These are phyloP conservation scores for Hypomecis atomaria DNA, from an alignment of 2,888 invertebrate species.

Conservation along the genomic window DNA sequence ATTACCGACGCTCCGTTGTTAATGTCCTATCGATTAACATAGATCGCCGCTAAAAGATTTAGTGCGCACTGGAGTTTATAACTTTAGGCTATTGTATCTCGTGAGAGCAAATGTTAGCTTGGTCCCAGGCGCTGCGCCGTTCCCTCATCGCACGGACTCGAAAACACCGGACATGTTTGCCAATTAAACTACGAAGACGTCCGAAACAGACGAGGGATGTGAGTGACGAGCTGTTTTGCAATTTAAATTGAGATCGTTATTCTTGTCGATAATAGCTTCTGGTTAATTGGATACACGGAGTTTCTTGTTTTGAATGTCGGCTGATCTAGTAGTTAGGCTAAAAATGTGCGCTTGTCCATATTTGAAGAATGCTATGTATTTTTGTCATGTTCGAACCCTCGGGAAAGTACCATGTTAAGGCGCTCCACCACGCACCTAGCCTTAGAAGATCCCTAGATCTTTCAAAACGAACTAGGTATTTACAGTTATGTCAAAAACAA, in stretches of 20 bases:
- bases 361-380: no score
- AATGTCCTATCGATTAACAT: constrained; percentile 80
- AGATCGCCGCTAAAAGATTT: constrained; percentile 75
- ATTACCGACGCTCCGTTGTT: constrained; percentile 74
- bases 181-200: constrained; percentile 58
- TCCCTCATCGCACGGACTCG: constrained; percentile 24
- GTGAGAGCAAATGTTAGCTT: constrained; percentile 58
- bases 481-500: no score
- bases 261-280: constrained; percentile 56
- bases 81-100: constrained; percentile 60
- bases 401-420: no score
- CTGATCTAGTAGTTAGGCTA: constrained; percentile 9
- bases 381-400: no score
- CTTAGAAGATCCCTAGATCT: no score
- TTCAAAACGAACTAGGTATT: no score
- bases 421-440: no score
- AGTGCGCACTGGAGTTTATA: constrained; percentile 60
- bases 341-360: constrained; percentile 1
- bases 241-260: constrained; percentile 71
- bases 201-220: constrained; percentile 55
- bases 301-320: constrained; percentile 45
- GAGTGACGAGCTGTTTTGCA: constrained; percentile 64
- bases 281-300: constrained; percentile 57
- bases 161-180: constrained; percentile 59
- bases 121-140: constrained; percentile 54